Conservation (phyloP, 2,113 vertebrate genomes). For the Sinocyclocheilus rhinocerous region DNA sequence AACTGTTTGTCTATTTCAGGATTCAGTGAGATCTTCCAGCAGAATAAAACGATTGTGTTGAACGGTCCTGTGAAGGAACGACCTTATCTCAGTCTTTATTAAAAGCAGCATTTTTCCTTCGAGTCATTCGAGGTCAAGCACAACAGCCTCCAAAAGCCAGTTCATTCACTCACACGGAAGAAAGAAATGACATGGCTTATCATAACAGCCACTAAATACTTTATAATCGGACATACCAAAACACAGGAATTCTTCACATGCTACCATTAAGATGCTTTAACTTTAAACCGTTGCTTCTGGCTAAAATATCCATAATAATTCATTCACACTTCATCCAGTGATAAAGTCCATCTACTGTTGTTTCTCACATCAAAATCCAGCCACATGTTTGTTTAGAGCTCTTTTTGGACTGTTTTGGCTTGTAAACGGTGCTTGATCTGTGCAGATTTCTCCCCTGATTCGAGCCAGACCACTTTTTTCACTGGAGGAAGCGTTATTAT, state of each 20-base stretch:
- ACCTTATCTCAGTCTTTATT: constrained; percentile 49
- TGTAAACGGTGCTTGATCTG: not conserved
- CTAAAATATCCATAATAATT: not conserved
- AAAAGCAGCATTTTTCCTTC: constrained; percentile 45
- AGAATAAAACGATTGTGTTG: not conserved
- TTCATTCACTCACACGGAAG: constrained; percentile 64
- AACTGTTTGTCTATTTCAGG: not conserved
- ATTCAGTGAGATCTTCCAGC: not conserved
- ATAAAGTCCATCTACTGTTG: not conserved
- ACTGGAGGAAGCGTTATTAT: no score
- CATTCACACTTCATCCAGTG: not conserved
- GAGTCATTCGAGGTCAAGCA: constrained; percentile 65
- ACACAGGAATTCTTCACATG: constrained; percentile 68
- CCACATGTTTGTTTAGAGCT: not conserved
- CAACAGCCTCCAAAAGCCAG: constrained; percentile 56
- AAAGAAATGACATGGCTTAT: constrained; percentile 70
- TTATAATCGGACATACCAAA: constrained; percentile 61
- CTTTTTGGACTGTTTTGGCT: not conserved
- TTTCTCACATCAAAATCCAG: not conserved
- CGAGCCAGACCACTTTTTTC: no score
- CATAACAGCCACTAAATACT: constrained; percentile 69
- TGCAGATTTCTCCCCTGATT: no score
- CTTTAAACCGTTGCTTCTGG: not conserved
- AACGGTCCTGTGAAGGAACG: constrained; percentile 24
- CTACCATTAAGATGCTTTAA: not conserved